Conservation (phyloP, 1,140 invertebrate genomes). For the Drosophila teissieri region DNA sequence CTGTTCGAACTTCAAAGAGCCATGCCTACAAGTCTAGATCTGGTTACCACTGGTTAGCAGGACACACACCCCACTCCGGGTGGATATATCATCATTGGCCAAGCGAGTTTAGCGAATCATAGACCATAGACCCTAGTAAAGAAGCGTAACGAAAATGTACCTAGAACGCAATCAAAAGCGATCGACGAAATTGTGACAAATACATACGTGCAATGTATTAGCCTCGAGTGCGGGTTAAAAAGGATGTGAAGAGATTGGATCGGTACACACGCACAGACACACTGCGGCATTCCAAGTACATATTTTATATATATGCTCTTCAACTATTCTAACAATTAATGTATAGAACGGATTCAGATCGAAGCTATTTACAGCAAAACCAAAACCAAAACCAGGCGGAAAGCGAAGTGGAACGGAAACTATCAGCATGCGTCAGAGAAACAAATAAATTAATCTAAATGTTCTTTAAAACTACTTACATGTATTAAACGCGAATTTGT, state of each 20-base stretch:
- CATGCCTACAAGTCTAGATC: conserved; percentile 25
- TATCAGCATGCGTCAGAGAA: conserved; percentile 48
- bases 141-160: conserved; percentile 61
- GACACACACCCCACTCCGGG: conserved; percentile 1
- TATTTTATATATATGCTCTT: conserved; percentile 80
- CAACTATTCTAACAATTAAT: conserved; percentile 59
- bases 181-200: conserved; percentile 81
- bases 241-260: conserved; percentile 16
- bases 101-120: conserved; percentile 27
- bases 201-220: conserved; percentile 65
- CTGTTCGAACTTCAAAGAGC: conserved; percentile 18
- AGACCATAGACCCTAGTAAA: conserved; percentile 54
- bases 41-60: conserved; percentile 25
- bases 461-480: conserved; percentile 81
- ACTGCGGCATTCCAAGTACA: conserved; percentile 68
- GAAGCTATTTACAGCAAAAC: conserved; percentile 58
- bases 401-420: conserved; percentile 31
- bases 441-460: conserved; percentile 77
- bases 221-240: conserved; percentile 11
- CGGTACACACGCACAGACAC: conserved; percentile 10
- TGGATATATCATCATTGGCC: conserved; percentile 44
- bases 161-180: conserved; percentile 79
- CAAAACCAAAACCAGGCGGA: conserved; percentile 6
- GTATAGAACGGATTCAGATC: conserved; percentile 46
- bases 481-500: conserved; percentile 84